Evolutionary conservation across 30 jellyfish, hydroid and myxozoan species (phyloP).

Genomic region (Sanderia malayensis): DNA sequence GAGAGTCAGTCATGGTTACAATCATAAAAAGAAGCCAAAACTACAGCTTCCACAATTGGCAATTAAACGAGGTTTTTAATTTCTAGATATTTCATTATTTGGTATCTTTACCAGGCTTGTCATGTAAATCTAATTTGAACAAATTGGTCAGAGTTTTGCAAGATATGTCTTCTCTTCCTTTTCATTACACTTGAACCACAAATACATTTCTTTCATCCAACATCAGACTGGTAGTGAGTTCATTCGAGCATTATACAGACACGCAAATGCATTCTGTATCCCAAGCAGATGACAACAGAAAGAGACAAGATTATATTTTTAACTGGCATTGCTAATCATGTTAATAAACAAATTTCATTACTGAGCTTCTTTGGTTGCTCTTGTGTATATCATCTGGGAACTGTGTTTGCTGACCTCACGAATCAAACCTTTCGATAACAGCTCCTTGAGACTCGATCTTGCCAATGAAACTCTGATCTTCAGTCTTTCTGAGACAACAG

Average conservation of each 20-base stretch:
- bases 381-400: slow-evolving; percentile 86
- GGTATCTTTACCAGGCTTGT: too few species aligned
- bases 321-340: not conserved
- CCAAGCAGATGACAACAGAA: not conserved
- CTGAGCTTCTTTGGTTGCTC: slow-evolving; percentile 88
- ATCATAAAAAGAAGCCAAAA: not conserved
- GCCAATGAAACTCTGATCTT: slow-evolving; percentile 94
- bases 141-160: too few species aligned
- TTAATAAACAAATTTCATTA: slow-evolving; percentile 5
- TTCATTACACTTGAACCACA: too few species aligned
- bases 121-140: too few species aligned
- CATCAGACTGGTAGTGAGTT: too few species aligned
- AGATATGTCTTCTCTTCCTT: too few species aligned
- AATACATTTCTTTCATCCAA: too few species aligned
- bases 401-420: slow-evolving; percentile 72
- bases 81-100: too few species aligned
- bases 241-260: too few species aligned
- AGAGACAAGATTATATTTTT: not conserved
- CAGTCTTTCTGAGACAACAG: slow-evolving; percentile 95
- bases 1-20: not conserved
- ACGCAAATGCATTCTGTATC: too few species aligned
- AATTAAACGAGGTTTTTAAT: not conserved
- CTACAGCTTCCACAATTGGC: slow-evolving; percentile 17
- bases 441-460: slow-evolving; percentile 81
- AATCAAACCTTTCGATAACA: slow-evolving; percentile 70